phyloP scores from a whole-genome alignment of 1,140 invertebrate species.

The Bombyx mandarina region DNA sequence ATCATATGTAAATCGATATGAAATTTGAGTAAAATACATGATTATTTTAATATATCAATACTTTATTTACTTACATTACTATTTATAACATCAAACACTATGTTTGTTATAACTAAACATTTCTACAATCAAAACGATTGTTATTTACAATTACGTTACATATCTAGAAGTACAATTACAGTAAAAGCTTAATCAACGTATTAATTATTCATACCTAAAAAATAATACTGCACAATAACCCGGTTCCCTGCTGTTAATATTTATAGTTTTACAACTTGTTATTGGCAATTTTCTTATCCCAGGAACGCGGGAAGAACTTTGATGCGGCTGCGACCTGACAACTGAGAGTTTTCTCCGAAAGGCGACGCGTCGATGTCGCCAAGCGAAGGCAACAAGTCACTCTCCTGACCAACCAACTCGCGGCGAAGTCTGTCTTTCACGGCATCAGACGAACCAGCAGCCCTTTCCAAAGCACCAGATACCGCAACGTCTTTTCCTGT shows the following conservation, averaged over 20 bases:
- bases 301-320: conserved; percentile 53
- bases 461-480: conserved; percentile 53
- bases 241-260: neutral
- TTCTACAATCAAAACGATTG: neutral
- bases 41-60: neutral
- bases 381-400: conserved; percentile 45
- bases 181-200: conserved; percentile 11
- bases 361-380: conserved; percentile 40
- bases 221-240: conserved; percentile 3
- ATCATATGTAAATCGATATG: too few species aligned
- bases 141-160: neutral
- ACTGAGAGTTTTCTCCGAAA: conserved; percentile 38
- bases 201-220: conserved; percentile 7
- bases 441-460: conserved; percentile 40
- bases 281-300: conserved; percentile 25
- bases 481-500: conserved; percentile 47
- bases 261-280: neutral
- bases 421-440: conserved; percentile 26
- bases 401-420: conserved; percentile 43
- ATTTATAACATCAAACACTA: neutral
- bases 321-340: conserved; percentile 49
- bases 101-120: neutral
- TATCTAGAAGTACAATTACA: neutral
- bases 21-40: neutral
- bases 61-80: neutral